A percentile compares a stretch with the other conserved stretches of the same genome.
These are phyloP conservation scores for Syrphus vitripennis DNA, from an alignment of 2,888 invertebrate genomes.

Conservation along the genomic window DNA sequence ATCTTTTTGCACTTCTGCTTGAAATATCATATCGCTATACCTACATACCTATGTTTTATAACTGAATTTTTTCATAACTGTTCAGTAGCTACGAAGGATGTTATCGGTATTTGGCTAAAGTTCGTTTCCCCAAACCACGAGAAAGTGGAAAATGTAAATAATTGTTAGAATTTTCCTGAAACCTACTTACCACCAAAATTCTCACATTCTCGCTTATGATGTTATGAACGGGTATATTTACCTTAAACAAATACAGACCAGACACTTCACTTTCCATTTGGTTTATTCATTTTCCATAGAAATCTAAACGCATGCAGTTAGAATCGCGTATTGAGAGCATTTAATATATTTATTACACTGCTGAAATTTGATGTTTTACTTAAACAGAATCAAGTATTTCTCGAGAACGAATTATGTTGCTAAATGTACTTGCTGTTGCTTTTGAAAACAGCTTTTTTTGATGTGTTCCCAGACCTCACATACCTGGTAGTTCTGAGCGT, in stretches of 20 bases:
- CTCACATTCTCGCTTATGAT: background rate
- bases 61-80: too few species aligned
- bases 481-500: too few species aligned
- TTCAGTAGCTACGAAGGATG: background rate
- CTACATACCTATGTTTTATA: too few species aligned
- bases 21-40: too few species aligned
- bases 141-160: conserved; percentile 50
- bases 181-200: background rate
- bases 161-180: conserved; percentile 53
- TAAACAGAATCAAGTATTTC: background rate
- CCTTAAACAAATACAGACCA: too few species aligned
- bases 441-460: background rate
- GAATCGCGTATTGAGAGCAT: background rate
- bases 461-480: background rate
- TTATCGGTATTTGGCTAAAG: background rate
- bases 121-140: conserved; percentile 19
- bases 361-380: background rate
- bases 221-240: too few species aligned
- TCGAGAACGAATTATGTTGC: background rate
- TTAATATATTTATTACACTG: too few species aligned
- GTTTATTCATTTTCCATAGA: background rate
- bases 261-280: background rate
- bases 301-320: background rate
- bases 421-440: background rate
- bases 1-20: too few species aligned